phyloP scores from a whole-genome alignment of 2,888 invertebrate genomes.

The Plemyria rubiginata region DNA sequence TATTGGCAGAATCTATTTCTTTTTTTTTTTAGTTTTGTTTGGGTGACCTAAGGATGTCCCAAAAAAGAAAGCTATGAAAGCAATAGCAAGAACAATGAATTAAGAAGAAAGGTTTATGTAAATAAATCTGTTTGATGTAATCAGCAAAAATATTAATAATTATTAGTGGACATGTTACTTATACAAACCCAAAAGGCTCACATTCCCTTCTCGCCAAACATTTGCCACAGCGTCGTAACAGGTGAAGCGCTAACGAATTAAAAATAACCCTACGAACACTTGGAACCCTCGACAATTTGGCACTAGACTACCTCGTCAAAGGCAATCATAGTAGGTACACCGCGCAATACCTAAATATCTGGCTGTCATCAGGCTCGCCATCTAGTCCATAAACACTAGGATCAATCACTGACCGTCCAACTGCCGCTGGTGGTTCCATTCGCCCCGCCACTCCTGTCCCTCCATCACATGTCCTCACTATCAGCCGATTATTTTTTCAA shows the following conservation, averaged over 20 bases:
- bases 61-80: too few relatives aligned
- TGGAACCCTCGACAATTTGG: conserved; percentile 24
- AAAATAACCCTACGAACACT: conserved; percentile 27
- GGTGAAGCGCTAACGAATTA: conserved; percentile 9
- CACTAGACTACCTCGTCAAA: conserved; percentile 11
- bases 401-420: conserved; percentile 76
- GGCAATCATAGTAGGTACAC: conserved; percentile 1
- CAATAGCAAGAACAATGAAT: too few relatives aligned
- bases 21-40: too few relatives aligned
- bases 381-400: conserved; percentile 43
- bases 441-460: conserved; percentile 81
- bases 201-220: not conserved
- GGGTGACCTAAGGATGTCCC: too few relatives aligned
- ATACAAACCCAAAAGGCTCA: not conserved
- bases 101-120: too few relatives aligned
- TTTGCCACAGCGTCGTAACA: not conserved
- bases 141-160: too few relatives aligned
- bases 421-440: conserved; percentile 77
- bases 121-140: too few relatives aligned
- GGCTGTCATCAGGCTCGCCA: conserved; percentile 35
- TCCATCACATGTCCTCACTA: conserved; percentile 79
- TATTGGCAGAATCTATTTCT: too few relatives aligned
- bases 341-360: conserved; percentile 13
- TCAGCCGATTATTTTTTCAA: conserved; percentile 80
- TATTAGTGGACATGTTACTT: too few relatives aligned